Evolutionary conservation across 37 sponge, comb jelly and placozoan genomes (phyloP).

Genomic region (Axinella damicornis): DNA sequence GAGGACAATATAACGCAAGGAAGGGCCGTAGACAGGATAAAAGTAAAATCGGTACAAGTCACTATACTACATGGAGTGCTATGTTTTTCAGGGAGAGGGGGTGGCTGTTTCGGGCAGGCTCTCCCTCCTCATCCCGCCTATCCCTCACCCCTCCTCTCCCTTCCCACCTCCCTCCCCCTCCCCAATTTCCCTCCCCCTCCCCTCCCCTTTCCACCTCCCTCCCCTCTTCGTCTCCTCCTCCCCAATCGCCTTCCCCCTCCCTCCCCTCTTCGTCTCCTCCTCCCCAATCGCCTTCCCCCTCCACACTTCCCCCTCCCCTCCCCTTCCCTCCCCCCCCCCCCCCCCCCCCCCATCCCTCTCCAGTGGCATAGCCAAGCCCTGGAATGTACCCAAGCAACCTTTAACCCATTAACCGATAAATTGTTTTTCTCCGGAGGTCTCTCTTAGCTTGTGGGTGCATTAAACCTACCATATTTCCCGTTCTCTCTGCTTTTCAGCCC

Average conservation of each 20-base stretch:
- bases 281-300: neutral
- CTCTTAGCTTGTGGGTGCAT: no score
- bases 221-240: neutral
- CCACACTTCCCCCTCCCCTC: neutral
- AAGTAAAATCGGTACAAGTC: no score
- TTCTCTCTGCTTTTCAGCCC: no score
- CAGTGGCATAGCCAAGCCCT: neutral
- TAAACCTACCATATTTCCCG: no score
- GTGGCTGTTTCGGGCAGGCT: neutral
- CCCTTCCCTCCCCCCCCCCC: neutral
- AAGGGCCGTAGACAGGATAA: no score
- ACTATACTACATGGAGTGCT: no score
- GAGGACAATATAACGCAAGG: no score
- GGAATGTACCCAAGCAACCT: no score
- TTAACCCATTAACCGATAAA: no score
- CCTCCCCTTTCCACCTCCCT: neutral
- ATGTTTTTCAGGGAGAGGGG: no score
- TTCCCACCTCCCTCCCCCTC: slow-evolving; percentile 4
- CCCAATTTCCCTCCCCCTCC: neutral
- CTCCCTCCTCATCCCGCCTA: neutral
- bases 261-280: neutral
- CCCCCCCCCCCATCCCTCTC: slow-evolving; percentile 4
- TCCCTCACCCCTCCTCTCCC: neutral
- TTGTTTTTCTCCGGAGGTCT: no score
- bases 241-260: slow-evolving; percentile 9